Evolutionary conservation across 2,113 vertebrate species (phyloP).

Genomic region (Tragelaphus scriptus): DNA sequence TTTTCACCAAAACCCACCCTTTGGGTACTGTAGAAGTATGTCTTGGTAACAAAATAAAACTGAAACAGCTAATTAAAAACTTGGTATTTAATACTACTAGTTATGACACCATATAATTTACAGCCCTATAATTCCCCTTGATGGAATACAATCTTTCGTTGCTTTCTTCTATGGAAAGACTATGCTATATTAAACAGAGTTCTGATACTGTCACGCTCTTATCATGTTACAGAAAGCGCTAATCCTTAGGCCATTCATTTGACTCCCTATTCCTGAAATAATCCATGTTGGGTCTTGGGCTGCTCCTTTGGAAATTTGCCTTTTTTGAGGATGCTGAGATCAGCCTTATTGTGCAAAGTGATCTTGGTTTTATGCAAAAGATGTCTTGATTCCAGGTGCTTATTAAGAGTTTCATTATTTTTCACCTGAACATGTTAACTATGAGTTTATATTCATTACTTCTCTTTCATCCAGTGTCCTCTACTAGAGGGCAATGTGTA

Average conservation of each 20-base stretch:
- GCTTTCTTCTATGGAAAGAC: not conserved
- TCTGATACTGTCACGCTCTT: slow-evolving; percentile 9
- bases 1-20: not conserved
- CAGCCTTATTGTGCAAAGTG: not conserved
- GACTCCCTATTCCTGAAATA: not conserved
- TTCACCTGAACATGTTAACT: not conserved
- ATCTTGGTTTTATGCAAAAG: not conserved
- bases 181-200: not conserved
- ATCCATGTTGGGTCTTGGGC: not conserved
- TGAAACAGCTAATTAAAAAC: slow-evolving; percentile 38
- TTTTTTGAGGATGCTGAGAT: not conserved
- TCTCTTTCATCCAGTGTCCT: not conserved
- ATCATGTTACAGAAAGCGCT: slow-evolving; percentile 47
- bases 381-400: not conserved
- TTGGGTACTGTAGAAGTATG: not conserved
- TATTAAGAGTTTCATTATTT: not conserved
- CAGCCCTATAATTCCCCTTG: not conserved
- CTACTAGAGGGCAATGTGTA: not conserved
- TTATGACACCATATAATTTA: slow-evolving; percentile 19
- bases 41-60: not conserved
- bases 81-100: not conserved
- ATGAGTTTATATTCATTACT: not conserved
- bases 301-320: not conserved
- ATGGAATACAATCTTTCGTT: slow-evolving; percentile 23
- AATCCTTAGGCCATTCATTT: not conserved